phyloP scores from a whole-genome alignment of 2,113 vertebrate species.

The Pteropus alecto region DNA sequence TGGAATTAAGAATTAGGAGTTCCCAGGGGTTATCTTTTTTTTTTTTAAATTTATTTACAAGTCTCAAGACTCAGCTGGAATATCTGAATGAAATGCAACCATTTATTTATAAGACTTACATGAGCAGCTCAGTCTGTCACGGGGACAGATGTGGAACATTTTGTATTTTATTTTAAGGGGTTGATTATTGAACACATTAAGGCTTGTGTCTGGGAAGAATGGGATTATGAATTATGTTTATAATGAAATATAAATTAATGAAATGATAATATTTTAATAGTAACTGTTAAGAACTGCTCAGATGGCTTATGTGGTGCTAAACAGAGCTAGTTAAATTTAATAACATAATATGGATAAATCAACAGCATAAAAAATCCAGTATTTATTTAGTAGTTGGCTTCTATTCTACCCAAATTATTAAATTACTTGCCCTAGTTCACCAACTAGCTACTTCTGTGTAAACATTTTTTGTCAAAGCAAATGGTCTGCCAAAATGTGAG shows the following conservation, averaged over 20 bases:
- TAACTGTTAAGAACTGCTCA: background rate
- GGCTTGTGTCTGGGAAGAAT: background rate
- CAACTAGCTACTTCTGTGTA: slow-evolving; percentile 19
- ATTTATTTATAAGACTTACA: background rate
- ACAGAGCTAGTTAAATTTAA: background rate
- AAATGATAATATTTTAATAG: background rate
- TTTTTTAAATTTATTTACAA: background rate
- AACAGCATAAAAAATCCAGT: background rate
- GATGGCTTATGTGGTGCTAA: background rate
- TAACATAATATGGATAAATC: background rate
- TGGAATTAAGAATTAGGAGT: background rate
- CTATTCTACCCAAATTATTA: slow-evolving; percentile 38
- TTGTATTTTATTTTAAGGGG: slow-evolving; percentile 21
- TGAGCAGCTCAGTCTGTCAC: background rate
- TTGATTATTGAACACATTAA: background rate
- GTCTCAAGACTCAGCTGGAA: background rate
- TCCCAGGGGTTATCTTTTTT: background rate
- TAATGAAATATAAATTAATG: background rate
- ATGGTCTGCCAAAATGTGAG: slow-evolving; percentile 21
- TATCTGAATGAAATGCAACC: background rate
- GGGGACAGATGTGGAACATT: background rate
- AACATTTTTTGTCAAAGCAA: slow-evolving; percentile 50
- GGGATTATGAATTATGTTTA: background rate
- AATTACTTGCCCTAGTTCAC: slow-evolving; percentile 2
- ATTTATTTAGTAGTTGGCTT: slow-evolving; percentile 36